These are phyloP conservation scores for Scaptodrosophila lebanonensis DNA, from an alignment of 1,140 invertebrate species.

Conservation along the genomic window DNA sequence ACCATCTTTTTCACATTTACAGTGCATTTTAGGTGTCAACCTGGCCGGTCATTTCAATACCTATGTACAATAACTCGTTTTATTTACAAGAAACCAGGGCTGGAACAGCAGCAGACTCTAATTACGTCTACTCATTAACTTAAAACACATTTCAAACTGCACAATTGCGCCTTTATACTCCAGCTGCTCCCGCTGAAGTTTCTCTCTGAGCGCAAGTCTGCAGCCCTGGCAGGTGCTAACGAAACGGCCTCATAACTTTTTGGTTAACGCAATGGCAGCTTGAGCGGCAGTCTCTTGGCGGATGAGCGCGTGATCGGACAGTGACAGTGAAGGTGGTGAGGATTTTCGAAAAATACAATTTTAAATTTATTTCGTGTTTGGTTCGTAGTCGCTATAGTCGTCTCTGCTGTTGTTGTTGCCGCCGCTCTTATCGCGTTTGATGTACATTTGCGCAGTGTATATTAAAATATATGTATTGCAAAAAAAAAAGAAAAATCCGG, in stretches of 20 bases:
- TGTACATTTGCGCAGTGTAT: conserved; percentile 61
- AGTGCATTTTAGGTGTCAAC: neutral
- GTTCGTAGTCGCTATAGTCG: conserved; percentile 31
- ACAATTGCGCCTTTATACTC: too few relatives aligned
- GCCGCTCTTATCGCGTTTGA: conserved; percentile 42
- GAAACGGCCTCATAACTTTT: conserved; percentile 55
- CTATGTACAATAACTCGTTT: conserved; percentile 55
- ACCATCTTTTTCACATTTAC: too few relatives aligned
- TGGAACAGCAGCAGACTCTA: too few relatives aligned
- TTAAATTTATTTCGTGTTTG: neutral
- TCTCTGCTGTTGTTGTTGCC: conserved; percentile 40
- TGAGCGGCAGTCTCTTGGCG: conserved; percentile 52
- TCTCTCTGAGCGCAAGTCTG: conserved; percentile 6
- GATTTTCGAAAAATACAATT: conserved; percentile 41
- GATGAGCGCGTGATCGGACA: conserved; percentile 61
- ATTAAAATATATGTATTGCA: conserved; percentile 10
- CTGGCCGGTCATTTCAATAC: conserved; percentile 12
- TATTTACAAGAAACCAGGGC: conserved; percentile 50
- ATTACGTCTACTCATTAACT: too few relatives aligned
- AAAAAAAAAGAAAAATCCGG: conserved; percentile 8
- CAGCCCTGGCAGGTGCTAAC: conserved; percentile 54
- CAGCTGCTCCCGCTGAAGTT: too few relatives aligned
- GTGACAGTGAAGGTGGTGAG: conserved; percentile 69
- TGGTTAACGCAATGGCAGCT: conserved; percentile 40
- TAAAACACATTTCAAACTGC: conserved; percentile 28